These are phyloP conservation scores for Smithornis capensis DNA, from an alignment of 2,113 vertebrate species.

Conservation along the genomic window DNA sequence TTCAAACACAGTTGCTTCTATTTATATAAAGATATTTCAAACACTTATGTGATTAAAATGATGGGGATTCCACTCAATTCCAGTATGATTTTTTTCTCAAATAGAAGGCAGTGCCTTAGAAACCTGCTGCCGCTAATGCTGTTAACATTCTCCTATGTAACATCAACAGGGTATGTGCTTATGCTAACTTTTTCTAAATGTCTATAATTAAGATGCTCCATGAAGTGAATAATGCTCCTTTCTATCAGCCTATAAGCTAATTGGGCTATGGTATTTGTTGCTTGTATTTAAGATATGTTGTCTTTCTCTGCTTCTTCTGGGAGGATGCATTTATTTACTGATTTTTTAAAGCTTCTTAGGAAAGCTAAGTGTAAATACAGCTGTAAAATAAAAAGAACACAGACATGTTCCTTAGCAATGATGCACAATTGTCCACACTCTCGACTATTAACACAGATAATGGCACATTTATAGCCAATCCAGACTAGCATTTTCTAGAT, in stretches of 20 bases:
- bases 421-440: neutral
- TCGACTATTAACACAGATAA: neutral
- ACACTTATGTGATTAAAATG: neutral
- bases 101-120: neutral
- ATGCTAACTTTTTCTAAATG: neutral
- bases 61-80: neutral
- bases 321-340: neutral
- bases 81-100: neutral
- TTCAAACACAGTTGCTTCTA: slow-evolving; percentile 7
- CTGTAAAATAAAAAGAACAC: neutral
- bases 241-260: neutral
- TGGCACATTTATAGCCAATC: neutral
- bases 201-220: neutral
- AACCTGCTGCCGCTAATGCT: neutral
- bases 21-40: slow-evolving; percentile 48
- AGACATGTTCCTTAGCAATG: neutral
- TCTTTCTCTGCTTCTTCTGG: neutral
- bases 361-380: neutral
- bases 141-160: neutral
- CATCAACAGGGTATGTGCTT: neutral
- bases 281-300: neutral
- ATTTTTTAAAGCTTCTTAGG: neutral
- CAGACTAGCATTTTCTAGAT: neutral
- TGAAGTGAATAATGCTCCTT: neutral
- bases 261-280: neutral